These are phyloP conservation scores for Ephestia elutella DNA, from an alignment of 1,140 invertebrate genomes.

Conservation along the genomic window DNA sequence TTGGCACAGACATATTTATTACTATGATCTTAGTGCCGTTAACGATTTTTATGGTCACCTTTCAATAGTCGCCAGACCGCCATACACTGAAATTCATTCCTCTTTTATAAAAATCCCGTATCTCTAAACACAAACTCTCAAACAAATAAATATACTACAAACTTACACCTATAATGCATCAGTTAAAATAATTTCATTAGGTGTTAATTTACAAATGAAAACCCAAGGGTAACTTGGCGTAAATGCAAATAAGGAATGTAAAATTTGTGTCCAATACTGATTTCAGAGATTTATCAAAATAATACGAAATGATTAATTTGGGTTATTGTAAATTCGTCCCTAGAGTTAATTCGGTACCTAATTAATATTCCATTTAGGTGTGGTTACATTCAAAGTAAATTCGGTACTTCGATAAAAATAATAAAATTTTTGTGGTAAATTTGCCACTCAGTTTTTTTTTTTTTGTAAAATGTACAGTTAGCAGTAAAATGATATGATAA, in stretches of 20 bases:
- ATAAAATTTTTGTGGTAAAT: no score
- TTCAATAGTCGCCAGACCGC: neutral
- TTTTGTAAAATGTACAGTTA: no score
- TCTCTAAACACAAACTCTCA: constrained; percentile 1
- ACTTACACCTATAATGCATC: constrained; percentile 24
- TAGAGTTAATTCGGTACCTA: no score
- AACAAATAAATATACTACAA: constrained; percentile 56
- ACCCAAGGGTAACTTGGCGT: constrained; percentile 9
- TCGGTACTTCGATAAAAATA: no score
- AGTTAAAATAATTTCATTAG: neutral
- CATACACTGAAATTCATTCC: constrained; percentile 1
- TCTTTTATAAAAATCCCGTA: neutral
- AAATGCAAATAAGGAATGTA: constrained; percentile 46
- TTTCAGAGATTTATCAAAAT: constrained; percentile 1
- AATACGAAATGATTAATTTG: constrained; percentile 8
- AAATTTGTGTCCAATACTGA: constrained; percentile 23
- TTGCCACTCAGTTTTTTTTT: no score
- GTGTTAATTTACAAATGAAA: constrained; percentile 1
- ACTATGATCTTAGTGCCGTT: neutral
- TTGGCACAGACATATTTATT: neutral
- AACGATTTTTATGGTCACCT: neutral
- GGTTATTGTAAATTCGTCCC: no score
- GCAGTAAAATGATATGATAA: no score
- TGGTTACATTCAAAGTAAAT: no score
- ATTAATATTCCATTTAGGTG: no score